phyloP scores from a whole-genome alignment of 2,113 vertebrate species.

The Scatophagus argus region DNA sequence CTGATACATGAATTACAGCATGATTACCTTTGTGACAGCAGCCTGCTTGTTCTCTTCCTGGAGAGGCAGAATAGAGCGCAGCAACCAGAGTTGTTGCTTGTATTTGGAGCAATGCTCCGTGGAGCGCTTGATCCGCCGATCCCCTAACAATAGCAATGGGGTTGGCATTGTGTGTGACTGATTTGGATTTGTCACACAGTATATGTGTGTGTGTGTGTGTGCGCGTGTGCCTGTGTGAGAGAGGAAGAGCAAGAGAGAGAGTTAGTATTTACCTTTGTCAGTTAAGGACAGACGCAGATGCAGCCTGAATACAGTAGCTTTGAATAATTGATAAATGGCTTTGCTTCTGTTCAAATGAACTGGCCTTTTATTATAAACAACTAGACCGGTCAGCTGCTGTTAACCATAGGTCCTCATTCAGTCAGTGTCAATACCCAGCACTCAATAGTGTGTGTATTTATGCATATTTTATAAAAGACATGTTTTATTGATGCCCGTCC shows the following conservation, averaged over 20 bases:
- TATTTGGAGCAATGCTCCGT: slow-evolving; percentile 74
- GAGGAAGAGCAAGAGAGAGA: slow-evolving; percentile 15
- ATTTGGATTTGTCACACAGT: slow-evolving; percentile 83
- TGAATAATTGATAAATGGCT: slow-evolving; percentile 83
- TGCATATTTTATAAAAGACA: slow-evolving; percentile 77
- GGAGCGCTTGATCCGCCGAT: slow-evolving; percentile 78
- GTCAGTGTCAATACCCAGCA: slow-evolving; percentile 70
- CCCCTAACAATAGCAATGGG: slow-evolving; percentile 80
- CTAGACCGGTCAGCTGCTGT: slow-evolving; percentile 62
- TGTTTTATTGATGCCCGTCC: slow-evolving; percentile 78
- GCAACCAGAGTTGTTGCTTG: slow-evolving; percentile 68
- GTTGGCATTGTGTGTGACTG: slow-evolving; percentile 83
- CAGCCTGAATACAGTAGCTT: slow-evolving; percentile 54
- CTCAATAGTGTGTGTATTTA: slow-evolving; percentile 72
- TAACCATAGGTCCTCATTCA: slow-evolving; percentile 73
- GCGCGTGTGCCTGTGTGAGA: slow-evolving; percentile 1
- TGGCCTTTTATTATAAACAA: slow-evolving; percentile 73
- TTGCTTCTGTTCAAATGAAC: slow-evolving; percentile 77
- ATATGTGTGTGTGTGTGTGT: slow-evolving; percentile 42
- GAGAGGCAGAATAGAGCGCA: slow-evolving; percentile 54
- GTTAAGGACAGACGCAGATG: slow-evolving; percentile 66
- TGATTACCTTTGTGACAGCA: slow-evolving; percentile 75
- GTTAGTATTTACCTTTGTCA: slow-evolving; percentile 74
- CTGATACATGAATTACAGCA: slow-evolving; percentile 69
- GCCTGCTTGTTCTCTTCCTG: slow-evolving; percentile 51